phyloP scores from a whole-genome alignment of 2,888 invertebrate species.

The Pteria penguin region DNA sequence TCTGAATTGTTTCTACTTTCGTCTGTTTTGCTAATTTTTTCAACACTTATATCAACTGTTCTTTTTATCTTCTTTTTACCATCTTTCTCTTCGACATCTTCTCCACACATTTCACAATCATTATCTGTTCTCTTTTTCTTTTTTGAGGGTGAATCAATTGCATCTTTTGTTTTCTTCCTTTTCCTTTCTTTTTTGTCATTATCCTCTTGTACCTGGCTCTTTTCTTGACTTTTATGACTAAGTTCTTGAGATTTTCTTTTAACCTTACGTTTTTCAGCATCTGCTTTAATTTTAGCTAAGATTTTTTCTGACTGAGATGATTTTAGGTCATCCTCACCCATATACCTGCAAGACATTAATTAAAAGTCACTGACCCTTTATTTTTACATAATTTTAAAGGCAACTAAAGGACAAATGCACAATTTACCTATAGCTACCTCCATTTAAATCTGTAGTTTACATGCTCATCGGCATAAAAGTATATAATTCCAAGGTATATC shows the following conservation, averaged over 20 bases:
- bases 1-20: not conserved
- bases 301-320: conserved; percentile 45
- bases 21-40: conserved; percentile 4
- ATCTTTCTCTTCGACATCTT: conserved; percentile 3
- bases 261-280: conserved; percentile 54
- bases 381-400: not conserved
- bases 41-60: not conserved
- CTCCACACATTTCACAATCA: not conserved
- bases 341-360: conserved; percentile 45
- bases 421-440: not conserved
- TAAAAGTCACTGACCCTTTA: not conserved
- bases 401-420: not conserved
- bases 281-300: conserved; percentile 52
- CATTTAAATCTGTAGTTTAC: too few species aligned
- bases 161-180: not conserved
- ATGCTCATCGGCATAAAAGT: too few species aligned
- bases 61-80: conserved; percentile 20
- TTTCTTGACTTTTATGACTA: not conserved
- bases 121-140: not conserved
- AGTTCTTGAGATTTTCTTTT: not conserved
- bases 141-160: not conserved
- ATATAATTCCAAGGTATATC: too few species aligned
- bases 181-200: not conserved
- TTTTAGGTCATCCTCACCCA: conserved; percentile 42
- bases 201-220: not conserved